Percentiles rank a stretch among this genome's conserved stretches.
Evolutionary conservation across 2,113 vertebrate genomes (phyloP).

Genomic region (Macaca nemestrina): DNA sequence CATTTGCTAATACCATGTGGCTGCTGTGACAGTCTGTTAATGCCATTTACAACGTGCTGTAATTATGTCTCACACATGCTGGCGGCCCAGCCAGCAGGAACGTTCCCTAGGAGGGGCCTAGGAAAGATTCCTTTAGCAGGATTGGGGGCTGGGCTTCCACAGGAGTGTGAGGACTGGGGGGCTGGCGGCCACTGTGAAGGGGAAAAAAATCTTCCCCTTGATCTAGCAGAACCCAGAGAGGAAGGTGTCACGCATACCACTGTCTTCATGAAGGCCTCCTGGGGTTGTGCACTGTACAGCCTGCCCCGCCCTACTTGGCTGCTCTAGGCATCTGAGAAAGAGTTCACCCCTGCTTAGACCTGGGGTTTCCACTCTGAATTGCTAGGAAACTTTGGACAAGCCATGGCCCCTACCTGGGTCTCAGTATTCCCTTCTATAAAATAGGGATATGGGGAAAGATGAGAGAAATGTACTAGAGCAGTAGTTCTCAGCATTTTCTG

Average conservation of each 20-base stretch:
- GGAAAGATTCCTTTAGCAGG: slow-evolving; percentile 52
- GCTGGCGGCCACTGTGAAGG: background rate
- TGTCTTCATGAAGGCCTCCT: background rate
- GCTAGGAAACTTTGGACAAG: background rate
- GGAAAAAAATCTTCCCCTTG: background rate
- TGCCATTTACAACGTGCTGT: slow-evolving; percentile 75
- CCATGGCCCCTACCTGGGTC: background rate
- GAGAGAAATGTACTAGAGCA: background rate
- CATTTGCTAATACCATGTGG: slow-evolving; percentile 76
- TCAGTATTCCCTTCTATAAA: background rate
- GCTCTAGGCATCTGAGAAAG: background rate
- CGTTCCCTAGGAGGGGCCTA: slow-evolving; percentile 32
- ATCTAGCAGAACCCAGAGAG: background rate
- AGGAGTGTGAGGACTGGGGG: background rate
- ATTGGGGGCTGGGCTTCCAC: slow-evolving; percentile 1
- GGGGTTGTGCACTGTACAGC: background rate
- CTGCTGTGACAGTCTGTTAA: slow-evolving; percentile 80
- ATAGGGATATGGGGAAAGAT: background rate
- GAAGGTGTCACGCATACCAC: accelerated
- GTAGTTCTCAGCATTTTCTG: background rate
- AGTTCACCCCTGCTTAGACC: background rate
- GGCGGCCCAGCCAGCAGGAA: slow-evolving; percentile 63
- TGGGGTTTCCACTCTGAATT: background rate
- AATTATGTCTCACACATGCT: slow-evolving; percentile 76
- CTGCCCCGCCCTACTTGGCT: background rate